Evolutionary conservation across 2,113 vertebrate genomes (phyloP), one percentile per base, ranked within the genome.

Genomic region (Gallinago undulata): DNA sequence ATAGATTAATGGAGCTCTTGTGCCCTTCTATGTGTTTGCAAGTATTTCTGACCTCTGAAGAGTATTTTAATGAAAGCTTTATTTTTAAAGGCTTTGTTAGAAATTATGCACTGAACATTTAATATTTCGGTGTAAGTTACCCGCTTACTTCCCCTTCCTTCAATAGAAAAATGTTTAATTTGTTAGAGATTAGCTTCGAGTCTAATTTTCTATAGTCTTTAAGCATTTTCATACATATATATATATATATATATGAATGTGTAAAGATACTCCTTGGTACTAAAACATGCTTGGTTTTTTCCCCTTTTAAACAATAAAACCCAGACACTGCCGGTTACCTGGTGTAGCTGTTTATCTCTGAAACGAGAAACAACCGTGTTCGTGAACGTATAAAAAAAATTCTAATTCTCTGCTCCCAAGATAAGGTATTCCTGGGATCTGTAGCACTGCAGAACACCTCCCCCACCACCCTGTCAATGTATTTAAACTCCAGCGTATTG

Each of bases 401-500:
- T n/a, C 73, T 83, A 53, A 66, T 69, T 64, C 59, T 74, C 43
- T 35, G 1, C 57, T 94, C 39, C 51, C 27, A 19, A 76, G 60
- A 45, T 62, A 53, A 96, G 87, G 60, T 19, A 67, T 88, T 84
- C 70, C 89, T 74, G 62, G 84, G 75, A 74, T 78, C 81, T n/a
- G 69, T 30, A 17, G 87, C 70, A 73, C 67, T 8, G 19, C 84
- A 94, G 77, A 89, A 78, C 25, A 47, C 93, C 85, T 95, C 90
- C 93, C 78, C 69, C 84, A 62, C 47, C 67, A 22, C 53, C 25
- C 56, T 70, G 62, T 91, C 93, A 92, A 60, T 86, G 77, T 86
- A 57, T 90, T 85, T 91, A 94, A 93, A 10, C 93, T 82, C 75
- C 67, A 48, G 70, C 43, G 45, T 91, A 93, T 75, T 90, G 96